Base-by-base conservation (phyloP, 2,113 vertebrate species). In the Melanerpes aurifrons region DNA sequence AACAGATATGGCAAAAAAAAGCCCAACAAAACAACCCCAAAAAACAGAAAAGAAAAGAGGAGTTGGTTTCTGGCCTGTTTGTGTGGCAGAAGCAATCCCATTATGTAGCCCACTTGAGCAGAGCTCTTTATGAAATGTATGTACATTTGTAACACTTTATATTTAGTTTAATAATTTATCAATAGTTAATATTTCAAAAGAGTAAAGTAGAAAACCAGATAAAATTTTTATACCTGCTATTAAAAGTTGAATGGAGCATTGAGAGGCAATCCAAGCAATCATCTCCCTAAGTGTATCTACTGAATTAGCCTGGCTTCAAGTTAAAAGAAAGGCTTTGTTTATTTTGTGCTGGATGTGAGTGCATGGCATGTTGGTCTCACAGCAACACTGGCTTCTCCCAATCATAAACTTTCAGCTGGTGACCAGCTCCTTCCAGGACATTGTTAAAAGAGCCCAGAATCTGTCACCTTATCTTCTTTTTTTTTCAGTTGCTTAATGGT, bases 141-240 rank as follows among this genome's bases (percentile, higher is more conserved):
- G 59, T 97, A 95, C 91, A 97, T 96, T 97, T 97, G 95, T 96
- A 97, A 95, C 96, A 92, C 96, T 98, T 97, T 97, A 96, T 94
- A 94, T 82, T 90, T 85, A 53, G 54, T 76, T 98, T 95, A 98
- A 98, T 98, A 97, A 98, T 97, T 97, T 94, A 98, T 96, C 89
- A 90, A 66, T 85, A 89, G 72, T 98, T 96, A 98, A 97, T 98
- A 98, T 97, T 98, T 97, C 95, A 98, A 91, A 97, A 97, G 92
- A 97, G 68, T 96, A 94, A 97, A 97, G 96, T 94, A 96, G 96
- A 95, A 98, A 97, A 97, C 92, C 93, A 96, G 94, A 97, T 98
- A 86, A 97, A 97, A 97, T 61, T 97, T 98, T 97, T 87, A 97
- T 97, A 87, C 68, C 43, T 87, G 82, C 95, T 97, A 95, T 98